These are phyloP conservation scores for Tetrax tetrax DNA, from an alignment of 2,113 vertebrate genomes.

Conservation along the genomic window DNA sequence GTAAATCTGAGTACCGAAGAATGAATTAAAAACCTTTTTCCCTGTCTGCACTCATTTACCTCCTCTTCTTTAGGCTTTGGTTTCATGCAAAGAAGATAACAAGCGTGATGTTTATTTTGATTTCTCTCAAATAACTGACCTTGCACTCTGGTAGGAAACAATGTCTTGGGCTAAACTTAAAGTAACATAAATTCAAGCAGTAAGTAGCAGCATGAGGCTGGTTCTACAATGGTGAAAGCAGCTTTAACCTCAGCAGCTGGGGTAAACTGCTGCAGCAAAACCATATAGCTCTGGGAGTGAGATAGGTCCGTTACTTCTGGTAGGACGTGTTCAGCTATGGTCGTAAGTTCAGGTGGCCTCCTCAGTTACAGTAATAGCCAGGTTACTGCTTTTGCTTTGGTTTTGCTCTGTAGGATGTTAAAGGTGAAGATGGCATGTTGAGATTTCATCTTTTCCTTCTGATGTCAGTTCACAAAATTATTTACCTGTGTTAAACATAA, in stretches of 20 bases:
- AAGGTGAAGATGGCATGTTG: neutral
- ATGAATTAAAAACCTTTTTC: neutral
- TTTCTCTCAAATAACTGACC: neutral
- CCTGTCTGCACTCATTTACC: neutral
- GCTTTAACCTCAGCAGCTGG: neutral
- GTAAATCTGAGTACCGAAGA: neutral
- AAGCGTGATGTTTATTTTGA: neutral
- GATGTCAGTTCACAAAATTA: neutral
- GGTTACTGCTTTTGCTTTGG: neutral
- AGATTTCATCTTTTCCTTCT: neutral
- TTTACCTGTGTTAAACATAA: neutral
- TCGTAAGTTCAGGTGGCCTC: neutral
- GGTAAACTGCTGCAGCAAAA: neutral
- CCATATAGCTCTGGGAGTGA: neutral
- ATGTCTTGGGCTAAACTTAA: neutral
- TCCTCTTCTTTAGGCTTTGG: neutral
- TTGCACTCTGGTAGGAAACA: neutral
- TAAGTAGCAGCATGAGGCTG: neutral
- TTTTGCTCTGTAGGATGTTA: neutral
- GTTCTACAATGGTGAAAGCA: neutral
- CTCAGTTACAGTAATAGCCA: neutral
- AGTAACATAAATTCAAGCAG: neutral
- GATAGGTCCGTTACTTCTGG: neutral
- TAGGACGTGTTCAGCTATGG: neutral
- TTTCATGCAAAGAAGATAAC: neutral